Evolutionary conservation across 2,113 vertebrate genomes (phyloP).

Genomic region (Halcyon malimbica): DNA sequence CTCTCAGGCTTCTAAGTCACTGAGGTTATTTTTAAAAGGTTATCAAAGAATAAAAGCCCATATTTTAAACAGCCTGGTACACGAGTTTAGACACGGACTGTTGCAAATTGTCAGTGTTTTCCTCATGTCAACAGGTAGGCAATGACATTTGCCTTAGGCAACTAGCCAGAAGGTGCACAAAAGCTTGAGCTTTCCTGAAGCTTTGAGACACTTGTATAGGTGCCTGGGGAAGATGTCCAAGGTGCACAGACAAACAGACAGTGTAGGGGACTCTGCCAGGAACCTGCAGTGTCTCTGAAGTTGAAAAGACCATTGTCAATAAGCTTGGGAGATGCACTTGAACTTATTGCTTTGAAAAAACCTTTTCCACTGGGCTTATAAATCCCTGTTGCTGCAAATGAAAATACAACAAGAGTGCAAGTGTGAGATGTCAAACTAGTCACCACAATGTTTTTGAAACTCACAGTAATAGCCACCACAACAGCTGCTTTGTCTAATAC

Average conservation of each 20-base stretch:
- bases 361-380: not conserved
- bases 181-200: not conserved
- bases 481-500: conserved; percentile 6
- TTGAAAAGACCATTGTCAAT: not conserved
- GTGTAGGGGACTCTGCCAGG: fast-evolving
- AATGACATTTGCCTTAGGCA: not conserved
- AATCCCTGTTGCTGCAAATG: not conserved
- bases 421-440: not conserved
- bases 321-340: not conserved
- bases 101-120: not conserved
- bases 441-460: not conserved
- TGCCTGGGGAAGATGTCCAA: not conserved
- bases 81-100: fast-evolving
- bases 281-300: not conserved
- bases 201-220: not conserved
- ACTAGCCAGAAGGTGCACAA: not conserved
- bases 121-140: not conserved
- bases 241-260: not conserved
- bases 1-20: not conserved
- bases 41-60: not conserved
- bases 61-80: not conserved
- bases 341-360: not conserved
- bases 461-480: not conserved
- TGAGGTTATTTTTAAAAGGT: not conserved
- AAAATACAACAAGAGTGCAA: not conserved